These are phyloP conservation scores for Lytechinus variegatus DNA, from an alignment of 35 echinoderm and acorn worm genomes.

Conservation along the genomic window DNA sequence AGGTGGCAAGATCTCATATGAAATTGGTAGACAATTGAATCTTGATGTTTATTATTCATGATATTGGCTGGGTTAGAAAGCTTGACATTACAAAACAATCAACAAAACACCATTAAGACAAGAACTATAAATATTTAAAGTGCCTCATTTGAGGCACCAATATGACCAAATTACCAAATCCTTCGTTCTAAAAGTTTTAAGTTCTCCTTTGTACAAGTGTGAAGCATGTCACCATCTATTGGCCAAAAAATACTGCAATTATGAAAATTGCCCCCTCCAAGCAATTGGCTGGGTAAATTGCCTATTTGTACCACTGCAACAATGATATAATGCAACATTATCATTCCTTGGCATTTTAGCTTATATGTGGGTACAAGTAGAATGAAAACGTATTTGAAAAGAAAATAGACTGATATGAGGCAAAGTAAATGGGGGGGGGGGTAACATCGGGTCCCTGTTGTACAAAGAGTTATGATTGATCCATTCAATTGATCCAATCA, in stretches of 20 bases:
- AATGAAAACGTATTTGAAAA: neutral
- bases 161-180: neutral
- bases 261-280: slow-evolving; percentile 1
- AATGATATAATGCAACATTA: slow-evolving; percentile 14
- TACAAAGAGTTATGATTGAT: too few relatives aligned
- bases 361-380: neutral
- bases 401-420: neutral
- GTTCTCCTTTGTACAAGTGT: neutral
- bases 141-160: neutral
- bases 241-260: neutral
- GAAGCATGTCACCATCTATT: neutral
- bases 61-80: neutral
- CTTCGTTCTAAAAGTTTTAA: neutral
- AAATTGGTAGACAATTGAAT: neutral
- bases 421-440: too few relatives aligned
- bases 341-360: slow-evolving; percentile 31
- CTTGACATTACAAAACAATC: neutral
- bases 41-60: neutral
- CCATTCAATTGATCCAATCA: too few relatives aligned
- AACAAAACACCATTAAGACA: neutral
- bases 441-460: too few relatives aligned
- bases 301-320: neutral
- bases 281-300: neutral
- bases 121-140: neutral
- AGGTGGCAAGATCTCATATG: neutral